These are phyloP conservation scores for Microctenopoma stevenorrisi DNA, from an alignment of 2,797 vertebrate species.

Conservation along the genomic window DNA sequence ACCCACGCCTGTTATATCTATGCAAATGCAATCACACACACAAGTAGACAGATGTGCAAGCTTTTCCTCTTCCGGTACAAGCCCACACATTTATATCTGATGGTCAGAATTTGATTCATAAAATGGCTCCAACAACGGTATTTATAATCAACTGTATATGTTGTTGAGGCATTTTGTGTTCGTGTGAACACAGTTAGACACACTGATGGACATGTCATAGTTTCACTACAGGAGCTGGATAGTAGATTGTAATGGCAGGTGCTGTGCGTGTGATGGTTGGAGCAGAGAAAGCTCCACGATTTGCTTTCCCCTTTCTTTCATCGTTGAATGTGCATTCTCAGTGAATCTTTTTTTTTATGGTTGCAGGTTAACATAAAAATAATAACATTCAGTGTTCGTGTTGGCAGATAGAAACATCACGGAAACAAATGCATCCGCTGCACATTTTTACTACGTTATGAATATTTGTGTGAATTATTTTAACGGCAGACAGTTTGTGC, in stretches of 20 bases:
- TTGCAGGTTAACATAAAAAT: conserved; percentile 21
- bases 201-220: background rate
- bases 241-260: background rate
- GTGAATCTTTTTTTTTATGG: conserved; percentile 14
- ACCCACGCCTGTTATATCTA: conserved; percentile 51
- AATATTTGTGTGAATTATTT: conserved; percentile 69
- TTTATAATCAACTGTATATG: conserved; percentile 41
- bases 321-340: conserved; percentile 2
- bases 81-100: conserved; percentile 71
- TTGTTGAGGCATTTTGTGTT: background rate
- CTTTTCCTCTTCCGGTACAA: conserved; percentile 62
- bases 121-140: conserved; percentile 50
- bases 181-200: background rate
- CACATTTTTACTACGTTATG: conserved; percentile 16
- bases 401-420: conserved; percentile 20
- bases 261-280: background rate
- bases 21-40: conserved; percentile 69
- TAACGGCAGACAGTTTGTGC: conserved; percentile 46
- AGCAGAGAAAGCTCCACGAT: background rate
- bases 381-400: conserved; percentile 15
- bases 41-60: conserved; percentile 59
- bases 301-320: background rate
- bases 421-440: conserved; percentile 25
- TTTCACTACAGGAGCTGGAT: background rate
- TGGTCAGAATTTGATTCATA: conserved; percentile 61